A percentile compares a stretch with the other conserved stretches of the same genome.
phyloP scores from a whole-genome alignment of 2,888 invertebrate species.

The Macaria liturata region DNA sequence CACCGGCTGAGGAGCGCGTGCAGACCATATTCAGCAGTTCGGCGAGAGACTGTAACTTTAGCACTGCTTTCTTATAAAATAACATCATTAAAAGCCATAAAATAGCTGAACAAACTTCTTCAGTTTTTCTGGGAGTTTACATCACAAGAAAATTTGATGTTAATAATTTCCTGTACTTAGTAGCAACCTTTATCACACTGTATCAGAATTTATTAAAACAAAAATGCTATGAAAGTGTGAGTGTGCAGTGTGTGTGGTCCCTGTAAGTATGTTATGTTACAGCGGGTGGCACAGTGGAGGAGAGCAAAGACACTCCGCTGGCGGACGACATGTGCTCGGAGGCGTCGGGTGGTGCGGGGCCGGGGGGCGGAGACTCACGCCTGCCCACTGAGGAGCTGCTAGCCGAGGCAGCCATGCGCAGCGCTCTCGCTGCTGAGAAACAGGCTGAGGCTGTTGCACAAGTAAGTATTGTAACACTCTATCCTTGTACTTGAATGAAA shows the following conservation, averaged over 20 bases:
- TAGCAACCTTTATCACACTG: no score
- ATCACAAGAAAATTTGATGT: no score
- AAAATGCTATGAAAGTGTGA: no score
- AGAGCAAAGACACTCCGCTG: conserved; percentile 56
- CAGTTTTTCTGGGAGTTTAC: no score
- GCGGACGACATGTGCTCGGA: conserved; percentile 72
- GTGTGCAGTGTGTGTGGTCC: no score
- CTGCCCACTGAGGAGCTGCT: conserved; percentile 69
- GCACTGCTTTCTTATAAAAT: no score
- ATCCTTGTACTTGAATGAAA: no score
- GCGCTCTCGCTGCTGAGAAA: conserved; percentile 73
- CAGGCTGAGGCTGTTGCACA: conserved; percentile 66
- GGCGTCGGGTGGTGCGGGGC: conserved; percentile 44
- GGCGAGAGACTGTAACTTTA: no score
- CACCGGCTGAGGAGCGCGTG: conserved; percentile 66
- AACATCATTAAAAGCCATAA: no score
- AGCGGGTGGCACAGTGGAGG: conserved; percentile 30
- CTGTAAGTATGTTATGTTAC: background rate
- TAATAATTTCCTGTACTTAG: no score
- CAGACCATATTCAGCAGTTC: conserved; percentile 59
- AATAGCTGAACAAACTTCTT: no score
- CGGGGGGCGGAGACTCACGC: conserved; percentile 33
- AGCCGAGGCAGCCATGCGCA: conserved; percentile 75
- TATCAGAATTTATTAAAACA: no score
- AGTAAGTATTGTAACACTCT: conserved; percentile 11